Evolutionary conservation across 2,888 invertebrate genomes (phyloP).

Genomic region (Sphaerophoria rueppellii): DNA sequence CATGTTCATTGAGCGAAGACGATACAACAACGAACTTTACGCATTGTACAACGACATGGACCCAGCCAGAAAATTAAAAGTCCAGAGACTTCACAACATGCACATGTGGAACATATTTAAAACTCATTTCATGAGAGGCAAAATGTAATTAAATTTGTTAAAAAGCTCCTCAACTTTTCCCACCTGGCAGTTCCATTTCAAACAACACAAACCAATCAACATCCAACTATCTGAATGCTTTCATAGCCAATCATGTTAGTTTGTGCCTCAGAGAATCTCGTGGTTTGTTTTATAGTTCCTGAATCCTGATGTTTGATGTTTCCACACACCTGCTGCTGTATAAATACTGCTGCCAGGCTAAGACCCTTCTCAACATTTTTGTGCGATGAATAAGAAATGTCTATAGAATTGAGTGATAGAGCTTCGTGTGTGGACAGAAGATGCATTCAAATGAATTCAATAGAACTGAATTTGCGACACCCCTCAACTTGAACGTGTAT

Average conservation of each 20-base stretch:
- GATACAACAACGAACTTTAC: no score
- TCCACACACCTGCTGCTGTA: neutral
- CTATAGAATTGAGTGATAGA: slow-evolving; percentile 3
- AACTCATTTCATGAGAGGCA: no score
- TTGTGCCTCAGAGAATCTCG: slow-evolving; percentile 39
- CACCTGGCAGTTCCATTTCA: slow-evolving; percentile 12
- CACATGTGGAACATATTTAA: no score
- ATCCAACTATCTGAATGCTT: slow-evolving; percentile 19
- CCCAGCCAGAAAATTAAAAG: no score
- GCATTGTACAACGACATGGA: no score
- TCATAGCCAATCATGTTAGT: slow-evolving; percentile 65
- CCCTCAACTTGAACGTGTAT: slow-evolving; percentile 51
- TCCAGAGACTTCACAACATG: no score
- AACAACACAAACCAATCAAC: neutral
- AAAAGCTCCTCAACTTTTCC: neutral
- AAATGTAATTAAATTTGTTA: no score
- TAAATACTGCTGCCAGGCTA: slow-evolving; percentile 27
- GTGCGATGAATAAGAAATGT: slow-evolving; percentile 62
- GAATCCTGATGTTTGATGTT: slow-evolving; percentile 3
- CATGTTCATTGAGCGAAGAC: no score
- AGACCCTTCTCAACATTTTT: slow-evolving; percentile 7
- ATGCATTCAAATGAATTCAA: slow-evolving; percentile 70
- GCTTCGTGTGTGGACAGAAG: slow-evolving; percentile 56
- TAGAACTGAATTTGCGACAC: slow-evolving; percentile 70
- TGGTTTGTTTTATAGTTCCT: slow-evolving; percentile 24